phyloP scores from a whole-genome alignment of 1,140 invertebrate genomes.

The Polypedilum vanderplanki region DNA sequence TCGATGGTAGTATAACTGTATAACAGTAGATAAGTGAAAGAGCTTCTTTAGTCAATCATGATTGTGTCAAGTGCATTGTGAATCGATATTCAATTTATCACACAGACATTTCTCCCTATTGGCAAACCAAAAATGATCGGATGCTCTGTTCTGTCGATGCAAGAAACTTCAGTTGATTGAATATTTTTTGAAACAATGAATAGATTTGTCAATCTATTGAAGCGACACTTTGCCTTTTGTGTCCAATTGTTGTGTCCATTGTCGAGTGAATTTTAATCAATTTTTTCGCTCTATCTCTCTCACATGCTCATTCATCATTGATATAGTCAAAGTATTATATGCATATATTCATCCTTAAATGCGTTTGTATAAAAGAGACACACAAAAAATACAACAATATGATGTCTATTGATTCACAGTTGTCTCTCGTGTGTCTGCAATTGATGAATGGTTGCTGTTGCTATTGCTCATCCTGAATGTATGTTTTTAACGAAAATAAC shows the following conservation, averaged over 20 bases:
- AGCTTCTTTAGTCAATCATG: not conserved
- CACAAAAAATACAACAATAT: too few species aligned
- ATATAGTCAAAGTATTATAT: not conserved
- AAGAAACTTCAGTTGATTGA: not conserved
- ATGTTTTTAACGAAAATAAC: too few species aligned
- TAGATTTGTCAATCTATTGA: conserved; percentile 14
- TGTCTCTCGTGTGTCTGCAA: too few species aligned
- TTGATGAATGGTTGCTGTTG: too few species aligned
- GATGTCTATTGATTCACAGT: too few species aligned
- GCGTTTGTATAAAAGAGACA: too few species aligned
- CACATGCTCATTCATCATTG: conserved; percentile 11
- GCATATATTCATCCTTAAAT: too few species aligned
- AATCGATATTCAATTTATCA: not conserved
- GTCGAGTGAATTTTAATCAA: conserved; percentile 19
- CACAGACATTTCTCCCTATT: too few species aligned
- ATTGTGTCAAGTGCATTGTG: conserved; percentile 11
- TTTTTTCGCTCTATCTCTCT: not conserved
- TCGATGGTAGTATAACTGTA: too few species aligned
- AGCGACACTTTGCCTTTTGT: conserved; percentile 4
- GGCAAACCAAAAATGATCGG: too few species aligned
- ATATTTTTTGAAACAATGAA: conserved; percentile 20
- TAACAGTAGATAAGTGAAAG: too few species aligned
- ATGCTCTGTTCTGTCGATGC: not conserved
- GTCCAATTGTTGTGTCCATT: conserved; percentile 6
- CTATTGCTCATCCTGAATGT: too few species aligned